Evolutionary conservation across 2,113 vertebrate genomes (phyloP).

Genomic region (Mustelus asterias): DNA sequence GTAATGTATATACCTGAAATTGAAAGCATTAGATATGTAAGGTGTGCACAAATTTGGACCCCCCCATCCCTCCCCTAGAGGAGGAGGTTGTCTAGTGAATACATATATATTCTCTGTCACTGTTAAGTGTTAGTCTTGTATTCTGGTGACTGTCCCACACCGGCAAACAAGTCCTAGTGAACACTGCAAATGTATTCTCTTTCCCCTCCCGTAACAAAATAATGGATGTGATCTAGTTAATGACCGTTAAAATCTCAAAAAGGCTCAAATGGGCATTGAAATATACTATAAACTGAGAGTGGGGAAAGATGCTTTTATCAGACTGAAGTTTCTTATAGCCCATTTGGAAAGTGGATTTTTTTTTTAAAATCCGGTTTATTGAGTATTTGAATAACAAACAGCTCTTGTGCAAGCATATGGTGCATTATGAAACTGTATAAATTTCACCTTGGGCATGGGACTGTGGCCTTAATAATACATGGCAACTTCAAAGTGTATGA

Average conservation of each 20-base stretch:
- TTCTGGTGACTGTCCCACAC: neutral
- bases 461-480: constrained; percentile 36
- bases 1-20: constrained; percentile 6
- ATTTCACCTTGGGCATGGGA: neutral
- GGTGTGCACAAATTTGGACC: neutral
- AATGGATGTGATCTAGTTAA: neutral
- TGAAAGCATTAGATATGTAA: neutral
- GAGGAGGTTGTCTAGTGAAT: neutral
- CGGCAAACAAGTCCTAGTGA: neutral
- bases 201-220: neutral
- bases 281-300: neutral
- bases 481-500: constrained; percentile 32
- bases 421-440: neutral
- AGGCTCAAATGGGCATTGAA: neutral
- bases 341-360: neutral
- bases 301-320: neutral
- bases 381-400: neutral
- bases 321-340: neutral
- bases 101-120: neutral
- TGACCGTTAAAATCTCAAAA: neutral
- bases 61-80: neutral
- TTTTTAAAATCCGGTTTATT: neutral
- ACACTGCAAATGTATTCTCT: neutral
- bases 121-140: neutral
- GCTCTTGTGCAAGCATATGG: constrained; percentile 8